Evolutionary conservation across 2,113 vertebrate genomes (phyloP), one percentile per base, ranked within the genome.

Genomic region (Amphiprion ocellaris): DNA sequence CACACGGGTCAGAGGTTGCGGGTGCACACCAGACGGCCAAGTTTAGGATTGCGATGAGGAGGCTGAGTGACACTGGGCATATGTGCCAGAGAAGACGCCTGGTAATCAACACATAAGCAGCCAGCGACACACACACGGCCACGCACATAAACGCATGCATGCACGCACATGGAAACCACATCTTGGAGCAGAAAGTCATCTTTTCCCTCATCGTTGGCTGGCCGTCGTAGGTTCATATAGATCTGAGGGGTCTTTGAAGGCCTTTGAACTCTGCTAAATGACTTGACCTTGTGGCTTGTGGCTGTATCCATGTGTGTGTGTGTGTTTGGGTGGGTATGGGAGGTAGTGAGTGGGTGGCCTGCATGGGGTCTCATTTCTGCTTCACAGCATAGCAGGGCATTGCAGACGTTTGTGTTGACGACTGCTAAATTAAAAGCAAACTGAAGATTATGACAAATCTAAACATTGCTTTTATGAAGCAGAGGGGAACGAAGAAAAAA

Each of bases 231-330:
- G 95, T 94, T 96, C 95, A 95, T 97, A 95, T 96, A 96, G 96
- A 97, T 98, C 96, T 97, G 92, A 97, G 95, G 90, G 83, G 85
- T 80, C 96, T 97, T 97, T 97, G 95, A 97, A 98, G 96, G 94
- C 92, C 95, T 98, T 97, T 97, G 96, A 98, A 97, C 96, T 97
- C 95, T 94, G 94, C 95, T 96, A 96, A 97, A 96, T 96, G 95
- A 95, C 95, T 97, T 96, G 95, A 97, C 97, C 96, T 96, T 96
- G 95, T 90, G 89, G 88, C 84, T 89, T 86, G 83, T 91, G 87
- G 94, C 82, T 90, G 80, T 78, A 78, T 92, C 94, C 80, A 86
- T 78, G 77, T 77, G 65, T 81, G 69, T 81, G 69, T 71, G 61
- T 79, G 71, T 78, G 69, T 82, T 49, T 74, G 71, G 53, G 68